Base-by-base conservation (phyloP, 2,888 invertebrate species). In the Hypomecis atomaria region DNA sequence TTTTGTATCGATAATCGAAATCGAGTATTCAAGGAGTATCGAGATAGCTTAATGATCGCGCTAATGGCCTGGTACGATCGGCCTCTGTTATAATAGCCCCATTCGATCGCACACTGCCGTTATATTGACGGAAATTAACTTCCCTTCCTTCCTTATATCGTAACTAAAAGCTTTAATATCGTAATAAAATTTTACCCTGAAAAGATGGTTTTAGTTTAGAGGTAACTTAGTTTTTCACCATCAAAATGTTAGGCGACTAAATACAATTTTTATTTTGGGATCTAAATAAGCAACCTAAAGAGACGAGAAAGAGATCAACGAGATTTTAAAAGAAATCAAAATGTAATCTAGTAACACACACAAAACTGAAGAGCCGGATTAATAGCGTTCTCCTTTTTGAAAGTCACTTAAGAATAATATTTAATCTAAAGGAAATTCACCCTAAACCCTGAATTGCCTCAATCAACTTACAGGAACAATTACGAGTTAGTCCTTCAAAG, bases 21-120 rank as follows among this genome's bases (percentile, higher is more conserved):
- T 65, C 57, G 53, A 57, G 65, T 65, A 78, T 76, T 77, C 77
- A 72, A 75, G 74, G 73, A 78, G 76, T 79, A 77, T 77, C 74
- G 78, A 81, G 79, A 77, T 81, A 78, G 76, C 79, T 78, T 84
- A 83, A 86, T 81, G 82, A 80, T 75, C 73, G 70, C 68, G 75
- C 78, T 82, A 85, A 83, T 82, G 79, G 81, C 66, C 74, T 72
- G 70, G 73, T 75, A 73, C 74, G 67, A 68, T 75, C 77, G 73
- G 76, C 74, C 77, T 79, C 78, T 77, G 78, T 82, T 81, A 83
- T 82, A 77, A 78, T 72, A 74, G 59, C 65, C 71, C 68, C 73
- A 73, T 72, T 72, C 70, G 75, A 78, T 78, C 73, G 72, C 74
- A 72, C 66, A 69, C 66, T 60, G 65, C 49, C 48, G 47, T 47